phyloP scores from a whole-genome alignment of 2,113 vertebrate species.

The Melanerpes formicivorus region DNA sequence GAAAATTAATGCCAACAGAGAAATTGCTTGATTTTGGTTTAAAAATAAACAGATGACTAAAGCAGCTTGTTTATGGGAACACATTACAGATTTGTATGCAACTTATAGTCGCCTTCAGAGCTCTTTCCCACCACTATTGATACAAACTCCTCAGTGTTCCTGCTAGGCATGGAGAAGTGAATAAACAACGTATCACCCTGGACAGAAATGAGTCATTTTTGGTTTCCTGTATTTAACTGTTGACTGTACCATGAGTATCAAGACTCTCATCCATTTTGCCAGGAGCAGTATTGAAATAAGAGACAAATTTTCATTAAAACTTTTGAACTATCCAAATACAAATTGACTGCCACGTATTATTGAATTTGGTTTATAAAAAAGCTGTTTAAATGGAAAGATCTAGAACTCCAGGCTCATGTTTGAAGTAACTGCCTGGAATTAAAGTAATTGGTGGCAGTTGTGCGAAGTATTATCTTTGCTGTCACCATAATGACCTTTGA shows the following conservation, averaged over 20 bases:
- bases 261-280: not conserved
- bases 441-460: not conserved
- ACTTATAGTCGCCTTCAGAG: not conserved
- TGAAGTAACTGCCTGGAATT: not conserved
- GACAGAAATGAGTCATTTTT: not conserved
- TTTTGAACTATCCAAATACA: not conserved
- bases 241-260: not conserved
- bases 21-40: not conserved
- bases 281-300: not conserved
- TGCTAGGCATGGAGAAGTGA: not conserved
- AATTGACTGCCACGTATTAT: not conserved
- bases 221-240: not conserved
- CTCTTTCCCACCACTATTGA: not conserved
- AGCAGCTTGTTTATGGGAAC: not conserved
- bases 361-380: not conserved
- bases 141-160: not conserved
- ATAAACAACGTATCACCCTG: not conserved
- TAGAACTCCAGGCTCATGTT: not conserved
- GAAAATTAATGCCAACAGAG: not conserved
- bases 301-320: not conserved
- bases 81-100: not conserved
- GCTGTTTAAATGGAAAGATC: not conserved
- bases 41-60: not conserved
- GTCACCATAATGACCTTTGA: not conserved
- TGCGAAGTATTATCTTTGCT: not conserved